A percentile compares a stretch with the other conserved stretches of the same genome.
Conservation (phyloP, 2,888 invertebrate species). For the Schrankia costaestrigalis region DNA sequence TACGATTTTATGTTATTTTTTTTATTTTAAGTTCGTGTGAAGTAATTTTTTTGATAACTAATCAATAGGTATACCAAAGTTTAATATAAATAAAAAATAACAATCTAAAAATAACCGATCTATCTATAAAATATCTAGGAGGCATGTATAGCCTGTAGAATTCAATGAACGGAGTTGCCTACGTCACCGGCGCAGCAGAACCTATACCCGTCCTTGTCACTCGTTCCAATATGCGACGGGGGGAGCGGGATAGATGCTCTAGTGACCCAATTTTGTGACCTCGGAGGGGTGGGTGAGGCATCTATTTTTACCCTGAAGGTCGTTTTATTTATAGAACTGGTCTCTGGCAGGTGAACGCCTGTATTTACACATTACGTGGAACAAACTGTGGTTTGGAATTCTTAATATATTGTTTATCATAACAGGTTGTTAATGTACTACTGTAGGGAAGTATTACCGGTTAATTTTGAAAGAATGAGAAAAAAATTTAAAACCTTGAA, state of each 20-base stretch:
- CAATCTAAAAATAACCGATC: too few species aligned
- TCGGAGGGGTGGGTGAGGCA: slow-evolving; percentile 70
- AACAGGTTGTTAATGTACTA: too few species aligned
- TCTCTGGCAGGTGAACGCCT: slow-evolving; percentile 40
- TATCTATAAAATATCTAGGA: too few species aligned
- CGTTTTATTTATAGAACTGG: slow-evolving; percentile 73
- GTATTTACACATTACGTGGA: slow-evolving; percentile 22
- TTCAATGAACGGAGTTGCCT: slow-evolving; percentile 70
- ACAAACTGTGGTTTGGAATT: slow-evolving; percentile 6
- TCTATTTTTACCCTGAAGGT: slow-evolving; percentile 81
- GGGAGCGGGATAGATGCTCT: slow-evolving; percentile 48
- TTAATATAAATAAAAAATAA: too few species aligned
- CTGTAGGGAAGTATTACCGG: slow-evolving; percentile 4
- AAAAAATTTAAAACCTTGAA: too few species aligned
- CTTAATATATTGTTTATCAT: neutral
- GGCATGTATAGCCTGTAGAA: slow-evolving; percentile 61
- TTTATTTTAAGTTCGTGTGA: too few species aligned
- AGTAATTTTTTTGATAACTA: too few species aligned
- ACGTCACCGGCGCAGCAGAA: slow-evolving; percentile 72
- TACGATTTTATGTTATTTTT: too few species aligned
- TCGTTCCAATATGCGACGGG: slow-evolving; percentile 15
- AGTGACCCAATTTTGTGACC: slow-evolving; percentile 77
- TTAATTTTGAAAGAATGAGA: too few species aligned
- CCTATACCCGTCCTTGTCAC: slow-evolving; percentile 44
- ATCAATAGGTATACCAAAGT: too few species aligned